Base-by-base conservation (phyloP, 1,140 invertebrate species). In the Aphelinus certus region DNA sequence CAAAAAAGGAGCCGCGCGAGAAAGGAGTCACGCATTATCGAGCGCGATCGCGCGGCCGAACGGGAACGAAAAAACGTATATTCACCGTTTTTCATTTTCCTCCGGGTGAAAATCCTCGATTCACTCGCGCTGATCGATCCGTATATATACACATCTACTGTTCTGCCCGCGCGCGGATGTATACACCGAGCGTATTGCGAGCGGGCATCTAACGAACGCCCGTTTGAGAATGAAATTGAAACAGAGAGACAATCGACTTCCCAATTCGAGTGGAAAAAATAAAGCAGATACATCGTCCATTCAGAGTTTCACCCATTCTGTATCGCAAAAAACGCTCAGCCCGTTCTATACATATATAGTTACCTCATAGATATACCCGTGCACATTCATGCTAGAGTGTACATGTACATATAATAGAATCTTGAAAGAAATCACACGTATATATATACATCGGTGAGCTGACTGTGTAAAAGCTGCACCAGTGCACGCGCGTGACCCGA, bases 11-110 rank as follows among this genome's bases (percentile, higher is more conserved):
- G 26, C 26, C 26, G 6, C 1, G 43, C 53, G 55, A 72, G 49
- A 71, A 71, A 67, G 64, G 47, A 73, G 64, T 73, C 71, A 73
- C 56, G 56, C 47, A 67, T 73, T 67, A 73, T 73, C 64, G 43
- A 10, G 47, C 9, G 43, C 51, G 45, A 26, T 26, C 7, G 70
- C 51, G 65, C 42, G 60, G 48, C 61, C 26, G 26, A 26, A 26
- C 26, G 26, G 26, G 26, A 26, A 26, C 26, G 26, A 26, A 26
- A 26, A 26, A 26, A 26, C 26, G 26, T 26, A 26, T 26, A 26
- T 26, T 26, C 26, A 26, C 26, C 26, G 26, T 26, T 26, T 26
- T 26, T 26, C 26, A 26, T 26, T 26, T 26, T 26, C 26, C 26
- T 26, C 26, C 26, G 26, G 26, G 26, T 26, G 26, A 26, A 26